Conservation (phyloP, 2,888 invertebrate genomes). For the Cheilosia scutellata region DNA sequence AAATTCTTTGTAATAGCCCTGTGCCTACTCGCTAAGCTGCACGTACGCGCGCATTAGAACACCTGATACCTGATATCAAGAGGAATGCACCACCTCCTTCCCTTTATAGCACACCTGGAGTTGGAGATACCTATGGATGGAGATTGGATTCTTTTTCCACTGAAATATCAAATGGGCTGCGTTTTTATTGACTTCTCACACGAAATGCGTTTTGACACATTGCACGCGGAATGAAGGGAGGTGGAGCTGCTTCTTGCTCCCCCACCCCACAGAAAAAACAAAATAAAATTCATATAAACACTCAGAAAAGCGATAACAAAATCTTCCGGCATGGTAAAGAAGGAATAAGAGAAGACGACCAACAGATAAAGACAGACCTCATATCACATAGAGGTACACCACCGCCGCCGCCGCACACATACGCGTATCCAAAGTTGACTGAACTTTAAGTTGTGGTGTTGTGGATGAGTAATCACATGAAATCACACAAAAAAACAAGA, state of each 20-base stretch:
- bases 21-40: slow-evolving; percentile 34
- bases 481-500: slow-evolving; percentile 62
- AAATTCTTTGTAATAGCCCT: background rate
- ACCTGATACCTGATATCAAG: slow-evolving; percentile 31
- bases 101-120: slow-evolving; percentile 14
- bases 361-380: slow-evolving; percentile 29
- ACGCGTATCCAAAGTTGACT: slow-evolving; percentile 68
- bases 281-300: background rate
- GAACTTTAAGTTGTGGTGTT: slow-evolving; percentile 64
- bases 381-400: slow-evolving; percentile 13
- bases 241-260: background rate
- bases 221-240: slow-evolving; percentile 9
- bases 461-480: slow-evolving; percentile 73
- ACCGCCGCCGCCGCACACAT: background rate
- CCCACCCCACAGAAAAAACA: slow-evolving; percentile 3
- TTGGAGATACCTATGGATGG: background rate
- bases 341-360: slow-evolving; percentile 17
- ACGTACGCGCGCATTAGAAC: slow-evolving; percentile 53
- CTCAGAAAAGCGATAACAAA: slow-evolving; percentile 56
- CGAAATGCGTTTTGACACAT: slow-evolving; percentile 57
- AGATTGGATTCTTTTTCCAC: slow-evolving; percentile 4
- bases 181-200: slow-evolving; percentile 50
- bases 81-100: slow-evolving; percentile 19
- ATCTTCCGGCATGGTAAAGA: slow-evolving; percentile 49
- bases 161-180: slow-evolving; percentile 43